phyloP scores from a whole-genome alignment of 2,797 vertebrate species.

The Pangasius krempfi region DNA sequence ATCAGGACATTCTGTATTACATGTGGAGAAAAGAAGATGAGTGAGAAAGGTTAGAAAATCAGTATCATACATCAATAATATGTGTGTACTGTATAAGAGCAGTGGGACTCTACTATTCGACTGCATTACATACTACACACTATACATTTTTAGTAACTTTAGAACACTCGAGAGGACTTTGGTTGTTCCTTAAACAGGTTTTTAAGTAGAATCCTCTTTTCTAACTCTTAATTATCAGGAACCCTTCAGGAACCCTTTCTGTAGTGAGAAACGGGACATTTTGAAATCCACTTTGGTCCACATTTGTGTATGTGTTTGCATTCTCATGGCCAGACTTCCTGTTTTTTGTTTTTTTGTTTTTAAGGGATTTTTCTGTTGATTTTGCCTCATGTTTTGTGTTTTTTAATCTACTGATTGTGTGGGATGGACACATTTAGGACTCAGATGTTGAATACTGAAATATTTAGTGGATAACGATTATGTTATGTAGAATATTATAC shows the following conservation, averaged over 20 bases:
- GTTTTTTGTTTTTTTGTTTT: background rate
- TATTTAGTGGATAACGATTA: background rate
- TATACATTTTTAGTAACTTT: no score
- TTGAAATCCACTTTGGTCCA: background rate
- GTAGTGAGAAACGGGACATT: background rate
- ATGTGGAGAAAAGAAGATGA: conserved; percentile 31
- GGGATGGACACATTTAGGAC: background rate
- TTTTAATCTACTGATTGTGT: background rate
- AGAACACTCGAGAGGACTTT: background rate
- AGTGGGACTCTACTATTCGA: background rate
- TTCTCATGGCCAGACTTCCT: background rate
- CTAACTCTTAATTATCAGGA: background rate
- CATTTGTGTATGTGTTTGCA: background rate
- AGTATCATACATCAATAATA: background rate
- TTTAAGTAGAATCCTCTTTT: background rate
- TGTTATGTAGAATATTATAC: background rate
- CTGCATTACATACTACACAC: no score
- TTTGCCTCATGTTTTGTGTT: background rate
- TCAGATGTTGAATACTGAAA: background rate
- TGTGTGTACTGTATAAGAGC: background rate
- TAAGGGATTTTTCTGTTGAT: background rate
- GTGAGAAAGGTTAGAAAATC: background rate
- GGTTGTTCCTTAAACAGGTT: background rate
- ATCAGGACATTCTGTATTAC: conserved; percentile 62
- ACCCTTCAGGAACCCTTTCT: background rate